phyloP scores from a whole-genome alignment of 2,797 vertebrate species.

The Lithobates sylvaticus region DNA sequence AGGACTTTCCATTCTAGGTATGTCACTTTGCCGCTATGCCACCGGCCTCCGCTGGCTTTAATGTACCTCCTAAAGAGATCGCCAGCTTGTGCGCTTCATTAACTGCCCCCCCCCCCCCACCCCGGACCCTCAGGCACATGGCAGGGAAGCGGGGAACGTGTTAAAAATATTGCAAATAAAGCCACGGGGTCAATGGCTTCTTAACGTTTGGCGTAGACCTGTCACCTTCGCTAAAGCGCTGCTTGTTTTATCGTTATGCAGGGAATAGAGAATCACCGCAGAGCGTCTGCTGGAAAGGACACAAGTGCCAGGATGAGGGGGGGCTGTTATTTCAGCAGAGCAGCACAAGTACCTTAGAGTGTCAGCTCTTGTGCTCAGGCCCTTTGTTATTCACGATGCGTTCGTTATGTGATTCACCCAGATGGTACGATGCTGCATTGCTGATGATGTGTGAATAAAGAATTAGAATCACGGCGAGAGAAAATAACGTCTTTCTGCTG shows the following conservation, averaged over 20 bases:
- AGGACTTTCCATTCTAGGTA: slow-evolving; percentile 40
- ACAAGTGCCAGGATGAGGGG: not conserved
- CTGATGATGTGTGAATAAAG: no score
- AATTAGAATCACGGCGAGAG: no score
- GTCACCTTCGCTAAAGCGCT: not conserved
- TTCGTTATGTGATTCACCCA: no score
- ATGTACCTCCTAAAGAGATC: slow-evolving; percentile 24
- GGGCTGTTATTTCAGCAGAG: not conserved
- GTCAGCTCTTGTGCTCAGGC: not conserved
- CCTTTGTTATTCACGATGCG: no score
- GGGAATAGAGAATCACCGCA: slow-evolving; percentile 5
- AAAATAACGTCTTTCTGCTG: no score
- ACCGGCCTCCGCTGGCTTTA: slow-evolving; percentile 29
- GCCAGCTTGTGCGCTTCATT: slow-evolving; percentile 40
- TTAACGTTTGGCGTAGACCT: slow-evolving; percentile 6
- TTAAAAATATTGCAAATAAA: slow-evolving; percentile 38
- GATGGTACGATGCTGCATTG: no score
- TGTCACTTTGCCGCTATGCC: slow-evolving; percentile 16
- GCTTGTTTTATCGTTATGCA: slow-evolving; percentile 1
- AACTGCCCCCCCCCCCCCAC: slow-evolving; percentile 28
- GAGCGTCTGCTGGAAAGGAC: slow-evolving; percentile 12
- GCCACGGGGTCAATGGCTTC: slow-evolving; percentile 29
- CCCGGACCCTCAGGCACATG: slow-evolving; percentile 1
- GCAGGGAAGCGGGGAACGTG: slow-evolving; percentile 22
- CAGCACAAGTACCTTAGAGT: not conserved